Conservation (phyloP, 2,797 vertebrate species). For the Otus scops region DNA sequence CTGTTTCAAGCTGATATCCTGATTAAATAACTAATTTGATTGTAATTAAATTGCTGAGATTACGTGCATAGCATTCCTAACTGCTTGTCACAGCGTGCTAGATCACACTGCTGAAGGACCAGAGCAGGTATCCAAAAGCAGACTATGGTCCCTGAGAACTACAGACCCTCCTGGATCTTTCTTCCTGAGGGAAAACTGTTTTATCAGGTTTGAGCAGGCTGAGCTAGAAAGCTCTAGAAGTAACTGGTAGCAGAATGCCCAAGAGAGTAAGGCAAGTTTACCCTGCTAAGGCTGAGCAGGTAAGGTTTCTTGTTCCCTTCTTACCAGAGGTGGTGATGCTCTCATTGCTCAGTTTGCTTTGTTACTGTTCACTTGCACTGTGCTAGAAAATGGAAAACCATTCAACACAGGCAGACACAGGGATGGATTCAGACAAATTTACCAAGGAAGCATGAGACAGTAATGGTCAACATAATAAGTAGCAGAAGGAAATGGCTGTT, state of each 20-base stretch:
- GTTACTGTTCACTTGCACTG: not conserved
- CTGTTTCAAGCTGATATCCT: conserved; percentile 19
- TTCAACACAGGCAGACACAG: not conserved
- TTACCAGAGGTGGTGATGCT: not conserved
- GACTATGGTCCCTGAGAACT: not conserved
- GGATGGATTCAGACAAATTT: not conserved
- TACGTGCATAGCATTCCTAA: not conserved
- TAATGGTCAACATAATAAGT: not conserved
- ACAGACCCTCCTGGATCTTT: not conserved
- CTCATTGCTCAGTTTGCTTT: not conserved
- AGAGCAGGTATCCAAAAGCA: not conserved
- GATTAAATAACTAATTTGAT: conserved; percentile 28
- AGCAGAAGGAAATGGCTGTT: not conserved
- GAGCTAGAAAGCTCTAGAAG: not conserved
- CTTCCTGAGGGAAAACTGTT: not conserved
- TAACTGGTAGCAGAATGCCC: not conserved
- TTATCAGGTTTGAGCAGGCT: not conserved
- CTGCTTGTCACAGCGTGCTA: not conserved
- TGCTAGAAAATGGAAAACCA: not conserved
- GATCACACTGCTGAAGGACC: not conserved
- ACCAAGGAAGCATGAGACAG: not conserved
- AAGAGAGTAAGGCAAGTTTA: not conserved
- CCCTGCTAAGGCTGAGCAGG: not conserved
- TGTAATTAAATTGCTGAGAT: conserved; percentile 12
- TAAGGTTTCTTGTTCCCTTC: not conserved